phyloP scores from a whole-genome alignment of 2,888 invertebrate species.

The Catocala nupta region DNA sequence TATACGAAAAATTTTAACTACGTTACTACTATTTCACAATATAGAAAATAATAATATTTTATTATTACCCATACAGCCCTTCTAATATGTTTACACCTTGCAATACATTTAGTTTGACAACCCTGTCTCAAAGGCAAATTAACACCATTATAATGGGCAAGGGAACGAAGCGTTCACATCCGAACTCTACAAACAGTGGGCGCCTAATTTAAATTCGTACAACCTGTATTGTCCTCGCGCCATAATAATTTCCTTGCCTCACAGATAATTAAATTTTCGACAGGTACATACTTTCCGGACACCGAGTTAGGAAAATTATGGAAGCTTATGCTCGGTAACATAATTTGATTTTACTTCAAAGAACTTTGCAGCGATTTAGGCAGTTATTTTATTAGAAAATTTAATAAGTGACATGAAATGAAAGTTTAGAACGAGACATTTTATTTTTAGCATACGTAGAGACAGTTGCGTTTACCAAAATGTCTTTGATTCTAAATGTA shows the following conservation, averaged over 20 bases:
- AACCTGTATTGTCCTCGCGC: constrained; percentile 39
- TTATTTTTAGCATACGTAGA: too few species aligned
- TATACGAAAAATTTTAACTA: too few species aligned
- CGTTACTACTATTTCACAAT: too few species aligned
- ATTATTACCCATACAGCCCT: too few species aligned
- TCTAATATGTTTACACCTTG: too few species aligned
- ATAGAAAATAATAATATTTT: too few species aligned
- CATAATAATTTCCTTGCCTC: constrained; percentile 32
- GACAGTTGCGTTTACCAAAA: too few species aligned
- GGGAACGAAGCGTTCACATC: constrained; percentile 19
- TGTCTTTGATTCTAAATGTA: too few species aligned
- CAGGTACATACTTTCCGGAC: constrained; percentile 28
- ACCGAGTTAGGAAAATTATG: constrained; percentile 27
- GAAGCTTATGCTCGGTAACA: not conserved
- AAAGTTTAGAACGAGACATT: too few species aligned
- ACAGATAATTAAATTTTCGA: constrained; percentile 48
- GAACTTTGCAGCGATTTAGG: constrained; percentile 1
- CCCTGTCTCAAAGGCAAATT: constrained; percentile 38
- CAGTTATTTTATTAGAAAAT: not conserved
- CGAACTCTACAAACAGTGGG: constrained; percentile 28
- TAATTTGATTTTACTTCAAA: constrained; percentile 5
- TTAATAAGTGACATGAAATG: not conserved
- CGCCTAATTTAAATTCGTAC: constrained; percentile 51
- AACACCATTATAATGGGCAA: constrained; percentile 35
- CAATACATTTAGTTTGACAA: constrained; percentile 9